Base-by-base conservation (phyloP, 2,888 invertebrate species). In the Cerastoderma edule region DNA sequence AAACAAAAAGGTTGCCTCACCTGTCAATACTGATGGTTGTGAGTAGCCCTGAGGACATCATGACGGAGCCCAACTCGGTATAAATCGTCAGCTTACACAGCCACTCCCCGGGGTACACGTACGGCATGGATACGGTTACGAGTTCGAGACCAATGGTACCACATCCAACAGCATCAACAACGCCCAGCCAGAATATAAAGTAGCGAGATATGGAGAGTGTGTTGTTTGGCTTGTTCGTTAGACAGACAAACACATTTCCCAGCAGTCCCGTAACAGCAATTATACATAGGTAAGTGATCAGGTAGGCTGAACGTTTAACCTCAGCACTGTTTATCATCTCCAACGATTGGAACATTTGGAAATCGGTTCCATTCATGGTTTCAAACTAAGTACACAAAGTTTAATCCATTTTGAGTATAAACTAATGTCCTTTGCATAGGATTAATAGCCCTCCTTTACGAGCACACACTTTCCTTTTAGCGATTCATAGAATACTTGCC, bases 41-140 rank as follows among this genome's bases (percentile, higher is more conserved):
- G 13, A 79, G 56, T 0, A 67, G 27, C 22, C 39, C 30, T 22
- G 72, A 75, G 19, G 79, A 79, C 27, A 67, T 64, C 10, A 72
- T 2, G 19, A 70, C 53, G 13, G 72, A 72, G 66, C 72, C 69
- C 22, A 79, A 46, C n/a, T 70, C 73, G n/a, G 67, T 50, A 50
- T 69, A 79, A 16, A 75, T 75, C 46, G 75, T 75, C 19, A 72
- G 32, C 69, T 79, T 75, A 50, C 79, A 79, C 32, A 79, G 56
- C 65, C 56, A 66, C 13, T 10, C 70, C 48, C 67, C 44, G 5
- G 67, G 48, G 48, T 63, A 79, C n/a, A 54, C 70, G 53, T 44
- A 67, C 33, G 75, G 75, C 6, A 75, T 64, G 1, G 67, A 60
- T 13, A 79, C 72, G 57, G 75, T 75, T 0, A 69, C 68, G 19